Percentiles rank a stretch among this genome's conserved stretches.
phyloP scores from a whole-genome alignment of 2,113 vertebrate genomes.

The Passer montanus region DNA sequence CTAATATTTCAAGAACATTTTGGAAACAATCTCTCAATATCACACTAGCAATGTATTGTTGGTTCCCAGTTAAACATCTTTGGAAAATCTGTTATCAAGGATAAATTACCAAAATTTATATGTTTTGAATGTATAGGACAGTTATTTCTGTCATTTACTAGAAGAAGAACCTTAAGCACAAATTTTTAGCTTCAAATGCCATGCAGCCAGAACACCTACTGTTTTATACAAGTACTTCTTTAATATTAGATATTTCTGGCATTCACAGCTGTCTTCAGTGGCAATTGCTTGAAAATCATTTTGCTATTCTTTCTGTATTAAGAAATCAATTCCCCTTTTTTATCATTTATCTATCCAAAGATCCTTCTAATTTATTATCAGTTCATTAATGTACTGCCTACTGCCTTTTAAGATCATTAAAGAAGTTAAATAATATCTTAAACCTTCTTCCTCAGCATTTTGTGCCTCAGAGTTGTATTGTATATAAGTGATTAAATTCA shows the following conservation, averaged over 20 bases:
- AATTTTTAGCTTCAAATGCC: background rate
- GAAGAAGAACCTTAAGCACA: background rate
- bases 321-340: conserved; percentile 61
- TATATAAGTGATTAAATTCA: conserved; percentile 39
- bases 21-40: background rate
- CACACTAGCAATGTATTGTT: background rate
- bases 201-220: background rate
- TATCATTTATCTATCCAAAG: conserved; percentile 58
- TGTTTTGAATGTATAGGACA: background rate
- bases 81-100: background rate
- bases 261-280: background rate
- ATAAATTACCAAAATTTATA: background rate
- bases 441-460: conserved; percentile 62
- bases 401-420: conserved; percentile 66
- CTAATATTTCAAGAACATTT: background rate
- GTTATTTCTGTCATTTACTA: background rate
- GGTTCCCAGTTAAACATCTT: background rate
- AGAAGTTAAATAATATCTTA: conserved; percentile 61
- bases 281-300: conserved; percentile 34
- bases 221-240: background rate
- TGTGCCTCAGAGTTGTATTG: conserved; percentile 16
- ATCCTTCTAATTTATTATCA: conserved; percentile 59
- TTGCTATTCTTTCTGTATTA: conserved; percentile 58
- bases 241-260: conserved; percentile 1
- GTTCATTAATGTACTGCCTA: conserved; percentile 66